Percentiles rank a stretch among this genome's conserved stretches.
These are phyloP conservation scores for Sitobion miscanthi DNA, from an alignment of 1,140 invertebrate species.

Conservation along the genomic window DNA sequence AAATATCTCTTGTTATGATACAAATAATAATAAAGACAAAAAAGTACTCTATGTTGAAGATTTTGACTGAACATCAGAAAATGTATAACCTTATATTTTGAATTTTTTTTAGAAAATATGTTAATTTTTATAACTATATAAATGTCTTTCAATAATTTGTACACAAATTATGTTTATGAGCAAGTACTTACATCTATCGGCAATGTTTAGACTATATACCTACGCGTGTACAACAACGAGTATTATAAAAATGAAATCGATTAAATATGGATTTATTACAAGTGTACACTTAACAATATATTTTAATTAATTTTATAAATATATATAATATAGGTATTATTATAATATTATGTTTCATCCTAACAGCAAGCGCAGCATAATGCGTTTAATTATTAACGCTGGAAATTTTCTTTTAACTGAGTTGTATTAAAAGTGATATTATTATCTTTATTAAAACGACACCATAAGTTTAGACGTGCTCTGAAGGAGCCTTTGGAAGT, in stretches of 20 bases:
- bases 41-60: not conserved
- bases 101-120: not conserved
- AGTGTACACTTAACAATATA: not conserved
- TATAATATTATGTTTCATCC: not conserved
- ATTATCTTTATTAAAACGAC: constrained; percentile 33
- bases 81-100: not conserved
- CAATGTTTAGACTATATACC: not conserved
- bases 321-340: not conserved
- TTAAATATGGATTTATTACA: not conserved
- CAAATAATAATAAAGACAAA: too few species aligned
- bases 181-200: not conserved
- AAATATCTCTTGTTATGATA: not conserved
- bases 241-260: not conserved
- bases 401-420: not conserved
- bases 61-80: not conserved
- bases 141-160: not conserved
- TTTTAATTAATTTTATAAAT: not conserved
- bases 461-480: not conserved
- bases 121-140: not conserved
- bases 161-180: not conserved
- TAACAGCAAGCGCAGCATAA: not conserved
- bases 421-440: constrained; percentile 1
- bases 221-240: not conserved
- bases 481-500: not conserved
- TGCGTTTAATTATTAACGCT: constrained; percentile 26